Conservation (phyloP, 2,888 invertebrate species). For the Mactromeris polynyma region DNA sequence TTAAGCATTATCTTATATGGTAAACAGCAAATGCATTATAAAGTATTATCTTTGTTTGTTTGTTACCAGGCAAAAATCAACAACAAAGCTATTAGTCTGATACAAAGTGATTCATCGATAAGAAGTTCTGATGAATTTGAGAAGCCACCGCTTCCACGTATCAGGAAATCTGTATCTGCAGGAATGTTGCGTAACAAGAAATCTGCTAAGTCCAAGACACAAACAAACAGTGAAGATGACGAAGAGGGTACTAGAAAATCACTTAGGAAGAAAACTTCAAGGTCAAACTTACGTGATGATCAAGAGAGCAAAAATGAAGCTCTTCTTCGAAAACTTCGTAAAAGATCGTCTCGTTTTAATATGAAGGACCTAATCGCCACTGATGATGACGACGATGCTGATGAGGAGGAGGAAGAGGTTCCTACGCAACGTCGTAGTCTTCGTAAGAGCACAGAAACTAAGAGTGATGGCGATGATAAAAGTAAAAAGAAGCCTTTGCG, state of each 20-base stretch:
- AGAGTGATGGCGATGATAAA: slow-evolving; percentile 5
- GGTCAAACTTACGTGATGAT: slow-evolving; percentile 37
- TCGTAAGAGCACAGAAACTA: neutral
- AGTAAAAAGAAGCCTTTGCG: slow-evolving; percentile 13
- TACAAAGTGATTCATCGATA: slow-evolving; percentile 37
- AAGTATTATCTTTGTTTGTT: neutral
- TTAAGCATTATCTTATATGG: too few relatives aligned
- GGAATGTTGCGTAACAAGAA: slow-evolving; percentile 38
- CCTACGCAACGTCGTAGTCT: slow-evolving; percentile 10
- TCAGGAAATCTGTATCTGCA: slow-evolving; percentile 49
- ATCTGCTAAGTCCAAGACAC: neutral
- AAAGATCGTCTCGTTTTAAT: slow-evolving; percentile 38
- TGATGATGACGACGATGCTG: neutral
- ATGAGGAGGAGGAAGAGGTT: neutral
- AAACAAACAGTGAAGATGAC: slow-evolving; percentile 1
- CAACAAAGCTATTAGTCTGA: neutral
- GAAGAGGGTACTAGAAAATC: slow-evolving; percentile 15
- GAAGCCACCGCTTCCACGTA: slow-evolving; percentile 45
- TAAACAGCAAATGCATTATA: neutral
- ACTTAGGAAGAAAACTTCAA: slow-evolving; percentile 46
- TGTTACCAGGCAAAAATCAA: neutral
- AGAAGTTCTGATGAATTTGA: slow-evolving; percentile 75
- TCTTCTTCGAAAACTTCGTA: slow-evolving; percentile 32
- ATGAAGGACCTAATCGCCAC: slow-evolving; percentile 5
- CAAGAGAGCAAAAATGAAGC: slow-evolving; percentile 17